Conservation (phyloP, 2,888 invertebrate genomes). For the Neoscelio sp. region DNA sequence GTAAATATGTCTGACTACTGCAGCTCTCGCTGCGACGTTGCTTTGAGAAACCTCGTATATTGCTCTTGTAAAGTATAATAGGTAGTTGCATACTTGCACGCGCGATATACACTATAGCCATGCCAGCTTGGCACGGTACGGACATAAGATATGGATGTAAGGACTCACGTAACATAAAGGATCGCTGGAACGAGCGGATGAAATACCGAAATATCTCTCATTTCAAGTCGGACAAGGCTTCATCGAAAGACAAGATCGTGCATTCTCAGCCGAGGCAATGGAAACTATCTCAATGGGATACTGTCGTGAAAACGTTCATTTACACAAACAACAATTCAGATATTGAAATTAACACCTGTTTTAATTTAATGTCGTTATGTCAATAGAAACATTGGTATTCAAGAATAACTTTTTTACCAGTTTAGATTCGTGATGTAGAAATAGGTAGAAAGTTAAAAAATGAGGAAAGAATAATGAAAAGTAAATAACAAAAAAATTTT, state of each 20-base stretch:
- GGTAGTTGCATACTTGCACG: constrained; percentile 45
- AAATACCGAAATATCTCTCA: constrained; percentile 36
- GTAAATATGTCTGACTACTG: constrained; percentile 66
- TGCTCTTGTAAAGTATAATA: constrained; percentile 58
- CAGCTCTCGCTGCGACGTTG: constrained; percentile 31
- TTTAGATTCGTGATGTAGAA: no score
- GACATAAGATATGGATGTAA: constrained; percentile 59
- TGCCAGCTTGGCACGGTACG: constrained; percentile 7
- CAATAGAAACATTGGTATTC: no score
- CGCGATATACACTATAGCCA: constrained; percentile 18
- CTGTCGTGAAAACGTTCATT: constrained; percentile 43
- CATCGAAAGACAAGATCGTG: constrained; percentile 31
- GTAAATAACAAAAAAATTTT: no score
- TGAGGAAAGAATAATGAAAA: no score
- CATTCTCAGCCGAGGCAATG: constrained; percentile 7
- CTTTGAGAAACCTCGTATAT: constrained; percentile 56
- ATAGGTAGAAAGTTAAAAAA: no score
- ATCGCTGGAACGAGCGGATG: constrained; percentile 30
- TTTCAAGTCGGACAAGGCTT: constrained; percentile 33
- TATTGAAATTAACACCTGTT: no score
- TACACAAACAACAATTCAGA: no score
- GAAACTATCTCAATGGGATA: constrained; percentile 8
- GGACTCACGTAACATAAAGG: constrained; percentile 50
- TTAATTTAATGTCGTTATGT: no score
- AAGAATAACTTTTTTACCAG: no score